Conservation (phyloP, 2,113 vertebrate genomes). For the Pterocles gutturalis region DNA sequence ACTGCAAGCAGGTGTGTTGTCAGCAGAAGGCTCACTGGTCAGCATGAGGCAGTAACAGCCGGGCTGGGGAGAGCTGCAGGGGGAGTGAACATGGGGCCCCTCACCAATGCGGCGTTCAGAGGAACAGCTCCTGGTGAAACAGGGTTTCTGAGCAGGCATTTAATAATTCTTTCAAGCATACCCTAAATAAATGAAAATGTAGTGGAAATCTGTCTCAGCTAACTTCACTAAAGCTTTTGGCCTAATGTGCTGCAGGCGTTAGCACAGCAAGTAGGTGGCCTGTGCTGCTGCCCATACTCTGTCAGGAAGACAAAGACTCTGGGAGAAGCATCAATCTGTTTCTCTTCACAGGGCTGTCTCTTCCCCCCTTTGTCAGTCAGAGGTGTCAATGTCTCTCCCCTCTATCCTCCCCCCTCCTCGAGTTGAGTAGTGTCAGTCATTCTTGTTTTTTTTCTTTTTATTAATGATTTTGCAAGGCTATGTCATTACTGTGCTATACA, state of each 20-base stretch:
- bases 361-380: conserved; percentile 76
- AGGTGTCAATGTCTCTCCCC: conserved; percentile 77
- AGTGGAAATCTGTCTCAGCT: not conserved
- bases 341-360: conserved; percentile 81
- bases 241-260: conserved; percentile 56
- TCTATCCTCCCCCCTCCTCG: conserved; percentile 73
- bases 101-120: accelerated
- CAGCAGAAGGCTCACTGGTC: not conserved
- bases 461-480: conserved; percentile 86
- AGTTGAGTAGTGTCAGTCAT: conserved; percentile 84
- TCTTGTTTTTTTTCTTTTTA: conserved; percentile 82
- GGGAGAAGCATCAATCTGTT: conserved; percentile 82
- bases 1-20: accelerated
- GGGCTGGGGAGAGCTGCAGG: not conserved
- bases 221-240: conserved; percentile 64
- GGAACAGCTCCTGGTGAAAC: not conserved
- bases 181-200: not conserved
- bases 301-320: conserved; percentile 78
- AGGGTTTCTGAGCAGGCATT: not conserved
- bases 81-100: accelerated
- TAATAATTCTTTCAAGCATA: not conserved
- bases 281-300: conserved; percentile 71
- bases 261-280: conserved; percentile 68
- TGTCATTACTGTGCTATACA: conserved; percentile 86
- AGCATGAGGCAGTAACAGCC: accelerated